Conservation (phyloP, 2,888 invertebrate species). For the Melanargia galathea region DNA sequence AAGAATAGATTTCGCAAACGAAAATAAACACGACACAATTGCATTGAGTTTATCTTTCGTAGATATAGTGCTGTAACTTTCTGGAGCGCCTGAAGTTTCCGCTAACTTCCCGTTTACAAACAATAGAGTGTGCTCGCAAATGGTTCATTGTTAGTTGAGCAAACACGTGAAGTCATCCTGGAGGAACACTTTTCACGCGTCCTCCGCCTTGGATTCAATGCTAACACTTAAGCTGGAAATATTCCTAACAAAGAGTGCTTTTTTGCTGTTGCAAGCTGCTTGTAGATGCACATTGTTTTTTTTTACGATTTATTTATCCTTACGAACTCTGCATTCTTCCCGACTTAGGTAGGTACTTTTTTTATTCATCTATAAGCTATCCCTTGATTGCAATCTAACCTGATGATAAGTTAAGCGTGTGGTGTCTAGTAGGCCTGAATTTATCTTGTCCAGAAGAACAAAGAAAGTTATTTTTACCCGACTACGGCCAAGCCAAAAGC, state of each 20-base stretch:
- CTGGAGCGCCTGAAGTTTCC: constrained; percentile 36
- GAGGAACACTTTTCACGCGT: constrained; percentile 22
- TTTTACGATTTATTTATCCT: too few relatives aligned
- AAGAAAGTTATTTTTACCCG: too few relatives aligned
- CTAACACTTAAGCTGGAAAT: constrained; percentile 5
- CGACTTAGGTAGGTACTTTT: too few relatives aligned
- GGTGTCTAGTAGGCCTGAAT: too few relatives aligned
- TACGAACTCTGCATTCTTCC: too few relatives aligned
- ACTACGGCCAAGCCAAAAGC: too few relatives aligned
- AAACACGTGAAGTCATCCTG: constrained; percentile 38
- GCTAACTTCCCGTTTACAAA: constrained; percentile 41
- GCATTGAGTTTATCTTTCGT: constrained; percentile 34
- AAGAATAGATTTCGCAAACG: constrained; percentile 20
- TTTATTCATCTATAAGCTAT: too few relatives aligned
- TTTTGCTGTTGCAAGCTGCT: background rate
- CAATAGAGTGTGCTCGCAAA: constrained; percentile 37
- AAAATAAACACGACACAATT: constrained; percentile 28
- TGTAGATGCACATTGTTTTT: background rate
- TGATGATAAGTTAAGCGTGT: too few relatives aligned
- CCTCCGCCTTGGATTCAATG: constrained; percentile 19
- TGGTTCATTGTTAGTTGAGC: constrained; percentile 39
- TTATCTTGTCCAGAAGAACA: too few relatives aligned
- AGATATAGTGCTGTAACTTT: constrained; percentile 33
- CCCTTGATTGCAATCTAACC: too few relatives aligned
- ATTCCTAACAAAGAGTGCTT: background rate